Evolutionary conservation across 64 coral and sea anemone species (phyloP), one percentile per base, ranked within the genome.

Genomic region (Dendrophyllia cribrosa): DNA sequence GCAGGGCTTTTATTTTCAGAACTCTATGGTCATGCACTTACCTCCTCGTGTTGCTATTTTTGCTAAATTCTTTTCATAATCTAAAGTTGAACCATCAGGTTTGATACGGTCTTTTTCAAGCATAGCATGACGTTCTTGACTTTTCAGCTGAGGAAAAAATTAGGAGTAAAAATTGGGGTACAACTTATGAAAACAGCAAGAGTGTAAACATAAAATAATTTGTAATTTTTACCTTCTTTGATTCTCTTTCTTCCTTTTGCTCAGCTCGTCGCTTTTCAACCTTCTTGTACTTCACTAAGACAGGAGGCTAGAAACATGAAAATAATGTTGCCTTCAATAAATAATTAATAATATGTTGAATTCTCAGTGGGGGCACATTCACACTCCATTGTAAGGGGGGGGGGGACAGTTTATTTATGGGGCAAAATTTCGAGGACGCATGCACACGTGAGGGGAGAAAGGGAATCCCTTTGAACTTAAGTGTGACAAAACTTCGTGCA

Each of bases 281-380:
- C 25, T 95, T 95, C 48, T 98, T 95, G 80, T 95, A 95, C 60
- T 98, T 98, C 9, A 81, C 69, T 69, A 98, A 77, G 21, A 98
- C 87, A 89, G 88, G 84, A 59, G 87, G 85, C 96, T 98, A 83
- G 0, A 88, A 85, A 70, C 69, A 6, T 10, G 47, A 74, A 16
- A 21, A 68, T 22, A 11, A 19, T 67, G 43, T 49, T 15, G 24
- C 3, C 15, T 9, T 53, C 21, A 62, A 47, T 64, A 47, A 44
- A 25, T 25, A 34, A 34, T 34, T 34, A 34, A 1, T 34, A 34
- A 34, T 34, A 34, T 34, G 34, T 34, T 34, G 34, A 34, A 34
- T 34, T 34, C 34, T 34, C 2, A 34, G 34, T 34, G 34, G 34
- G 34, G 34, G 34, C 34, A 34, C 34, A 34, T 34, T 2, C 34